A percentile compares a stretch with the other conserved stretches of the same genome.
phyloP scores from a whole-genome alignment of 2,113 vertebrate species.

The Bos indicus region DNA sequence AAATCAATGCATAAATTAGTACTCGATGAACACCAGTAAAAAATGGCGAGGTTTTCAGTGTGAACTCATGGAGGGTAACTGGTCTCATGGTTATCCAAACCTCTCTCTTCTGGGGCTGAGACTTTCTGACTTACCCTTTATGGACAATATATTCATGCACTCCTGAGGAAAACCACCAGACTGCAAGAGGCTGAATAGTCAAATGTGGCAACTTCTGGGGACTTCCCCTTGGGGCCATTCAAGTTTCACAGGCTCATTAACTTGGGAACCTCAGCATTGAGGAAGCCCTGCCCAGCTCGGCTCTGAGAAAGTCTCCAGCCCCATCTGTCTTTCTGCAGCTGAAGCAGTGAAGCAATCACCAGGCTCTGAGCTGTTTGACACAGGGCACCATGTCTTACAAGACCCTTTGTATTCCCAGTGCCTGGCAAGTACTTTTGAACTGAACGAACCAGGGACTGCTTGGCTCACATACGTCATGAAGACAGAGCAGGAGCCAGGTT shows the following conservation, averaged over 20 bases:
- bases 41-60: neutral
- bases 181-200: neutral
- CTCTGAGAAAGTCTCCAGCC: neutral
- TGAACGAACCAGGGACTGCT: neutral
- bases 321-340: neutral
- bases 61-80: neutral
- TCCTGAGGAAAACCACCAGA: neutral
- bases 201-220: neutral
- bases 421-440: neutral
- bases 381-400: neutral
- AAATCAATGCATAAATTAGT: neutral
- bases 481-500: neutral
- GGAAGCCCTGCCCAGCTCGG: neutral
- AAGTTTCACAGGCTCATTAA: neutral
- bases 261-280: neutral
- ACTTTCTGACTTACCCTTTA: neutral
- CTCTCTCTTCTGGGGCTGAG: neutral
- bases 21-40: neutral
- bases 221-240: neutral
- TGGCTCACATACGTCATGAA: neutral
- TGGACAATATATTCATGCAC: neutral
- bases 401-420: neutral
- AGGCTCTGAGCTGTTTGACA: neutral
- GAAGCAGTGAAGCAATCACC: neutral
- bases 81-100: neutral